Conservation (phyloP, 2,113 vertebrate genomes). For the Lycocorax pyrrhopterus region DNA sequence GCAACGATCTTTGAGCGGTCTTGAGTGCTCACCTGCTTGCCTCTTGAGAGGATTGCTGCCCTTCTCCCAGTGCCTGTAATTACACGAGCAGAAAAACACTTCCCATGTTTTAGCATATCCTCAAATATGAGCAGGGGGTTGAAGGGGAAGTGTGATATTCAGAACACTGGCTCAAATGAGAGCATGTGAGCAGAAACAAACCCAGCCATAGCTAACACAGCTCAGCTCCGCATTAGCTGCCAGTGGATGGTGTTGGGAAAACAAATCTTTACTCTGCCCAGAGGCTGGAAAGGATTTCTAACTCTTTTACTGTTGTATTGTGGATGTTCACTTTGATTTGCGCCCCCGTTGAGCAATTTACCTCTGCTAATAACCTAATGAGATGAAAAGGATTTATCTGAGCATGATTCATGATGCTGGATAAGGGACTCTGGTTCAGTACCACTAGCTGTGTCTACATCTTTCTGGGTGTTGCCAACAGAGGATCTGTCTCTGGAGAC, state of each 20-base stretch:
- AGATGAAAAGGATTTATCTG: not conserved
- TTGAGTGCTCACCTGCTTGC: accelerated
- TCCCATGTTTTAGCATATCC: accelerated
- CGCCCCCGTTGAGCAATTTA: not conserved
- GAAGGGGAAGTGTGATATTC: not conserved
- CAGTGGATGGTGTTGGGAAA: not conserved
- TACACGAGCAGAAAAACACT: not conserved
- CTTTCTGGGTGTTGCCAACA: not conserved
- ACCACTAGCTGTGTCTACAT: not conserved
- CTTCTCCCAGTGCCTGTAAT: not conserved
- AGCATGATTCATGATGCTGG: not conserved
- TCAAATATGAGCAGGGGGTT: not conserved
- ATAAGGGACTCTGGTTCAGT: not conserved
- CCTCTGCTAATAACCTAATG: not conserved
- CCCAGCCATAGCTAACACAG: not conserved
- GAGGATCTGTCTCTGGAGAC: not conserved
- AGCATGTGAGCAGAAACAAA: not conserved
- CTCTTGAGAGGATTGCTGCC: not conserved
- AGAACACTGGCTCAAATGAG: not conserved
- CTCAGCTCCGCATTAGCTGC: accelerated
- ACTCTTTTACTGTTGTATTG: not conserved
- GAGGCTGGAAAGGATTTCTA: not conserved
- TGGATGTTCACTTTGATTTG: not conserved
- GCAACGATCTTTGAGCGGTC: not conserved
- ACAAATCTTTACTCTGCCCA: not conserved